Conservation (phyloP, 1,140 invertebrate genomes). For the Trichogramma pretiosum region DNA sequence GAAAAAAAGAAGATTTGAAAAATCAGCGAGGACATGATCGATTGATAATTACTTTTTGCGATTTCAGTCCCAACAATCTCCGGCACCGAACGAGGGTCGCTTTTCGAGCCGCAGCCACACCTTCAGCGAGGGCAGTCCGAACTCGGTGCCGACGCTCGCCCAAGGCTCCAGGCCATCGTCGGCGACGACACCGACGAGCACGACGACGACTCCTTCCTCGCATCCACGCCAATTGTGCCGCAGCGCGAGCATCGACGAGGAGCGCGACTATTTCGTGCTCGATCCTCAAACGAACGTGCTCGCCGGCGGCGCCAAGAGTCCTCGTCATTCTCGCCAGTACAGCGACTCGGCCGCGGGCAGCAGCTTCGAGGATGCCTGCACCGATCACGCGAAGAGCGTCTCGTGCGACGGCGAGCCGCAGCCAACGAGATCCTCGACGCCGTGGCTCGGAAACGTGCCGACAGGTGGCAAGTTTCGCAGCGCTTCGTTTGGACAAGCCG, state of each 20-base stretch:
- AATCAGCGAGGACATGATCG: no score
- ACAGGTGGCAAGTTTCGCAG: slow-evolving; percentile 56
- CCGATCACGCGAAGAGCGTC: not conserved
- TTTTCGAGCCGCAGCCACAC: slow-evolving; percentile 28
- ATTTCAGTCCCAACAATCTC: not conserved
- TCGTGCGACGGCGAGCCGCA: slow-evolving; percentile 27
- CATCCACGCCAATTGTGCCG: slow-evolving; percentile 21
- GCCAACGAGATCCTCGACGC: slow-evolving; percentile 30
- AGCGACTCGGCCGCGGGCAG: slow-evolving; percentile 37
- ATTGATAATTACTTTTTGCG: not conserved
- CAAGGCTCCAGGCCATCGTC: slow-evolving; percentile 12
- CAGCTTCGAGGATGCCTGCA: slow-evolving; percentile 19
- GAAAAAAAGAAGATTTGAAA: not conserved
- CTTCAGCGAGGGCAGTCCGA: slow-evolving; percentile 28
- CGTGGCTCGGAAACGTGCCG: slow-evolving; percentile 37
- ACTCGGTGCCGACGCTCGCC: not conserved
- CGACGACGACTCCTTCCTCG: slow-evolving; percentile 2
- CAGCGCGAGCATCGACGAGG: slow-evolving; percentile 36
- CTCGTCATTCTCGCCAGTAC: slow-evolving; percentile 32
- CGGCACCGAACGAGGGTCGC: slow-evolving; percentile 23
- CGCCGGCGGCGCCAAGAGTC: not conserved
- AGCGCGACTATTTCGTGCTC: slow-evolving; percentile 24
- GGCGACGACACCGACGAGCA: slow-evolving; percentile 17
- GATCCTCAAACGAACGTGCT: slow-evolving; percentile 6
- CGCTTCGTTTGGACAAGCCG: slow-evolving; percentile 76